Evolutionary conservation across 2,888 invertebrate species (phyloP).

Genomic region (Stomorhina lunata): DNA sequence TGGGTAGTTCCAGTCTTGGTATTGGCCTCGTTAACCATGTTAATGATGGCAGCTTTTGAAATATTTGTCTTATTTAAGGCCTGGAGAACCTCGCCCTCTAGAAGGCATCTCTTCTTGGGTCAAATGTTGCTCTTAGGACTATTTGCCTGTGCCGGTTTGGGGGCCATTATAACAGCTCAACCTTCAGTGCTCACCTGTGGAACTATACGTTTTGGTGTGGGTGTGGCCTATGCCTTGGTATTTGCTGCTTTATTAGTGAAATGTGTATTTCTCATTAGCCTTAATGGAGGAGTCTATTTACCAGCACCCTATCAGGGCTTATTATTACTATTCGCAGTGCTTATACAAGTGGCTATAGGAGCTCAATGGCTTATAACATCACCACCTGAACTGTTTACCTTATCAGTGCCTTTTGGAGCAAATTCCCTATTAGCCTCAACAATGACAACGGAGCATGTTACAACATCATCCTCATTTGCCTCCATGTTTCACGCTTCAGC

Average conservation of each 20-base stretch:
- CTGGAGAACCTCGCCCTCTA: constrained; percentile 89
- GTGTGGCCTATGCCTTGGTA: constrained; percentile 90
- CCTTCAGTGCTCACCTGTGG: constrained; percentile 91
- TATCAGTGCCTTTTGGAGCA: constrained; percentile 78
- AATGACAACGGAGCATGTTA: constrained; percentile 68
- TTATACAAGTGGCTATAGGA: constrained; percentile 92
- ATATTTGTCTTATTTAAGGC: constrained; percentile 93
- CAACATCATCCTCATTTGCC: constrained; percentile 72
- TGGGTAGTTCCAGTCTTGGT: constrained; percentile 96
- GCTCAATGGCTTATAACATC: constrained; percentile 91
- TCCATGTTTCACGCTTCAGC: constrained; percentile 61
- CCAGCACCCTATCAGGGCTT: constrained; percentile 96
- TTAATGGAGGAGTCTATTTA: constrained; percentile 94
- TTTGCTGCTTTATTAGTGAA: constrained; percentile 96
- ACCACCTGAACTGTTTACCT: constrained; percentile 84
- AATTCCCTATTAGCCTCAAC: constrained; percentile 72
- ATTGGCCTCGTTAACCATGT: constrained; percentile 90
- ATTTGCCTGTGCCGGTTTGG: constrained; percentile 89
- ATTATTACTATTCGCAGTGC: constrained; percentile 92
- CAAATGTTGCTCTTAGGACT: constrained; percentile 92
- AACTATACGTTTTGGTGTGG: constrained; percentile 89
- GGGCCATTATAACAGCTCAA: constrained; percentile 88
- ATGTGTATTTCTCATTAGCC: constrained; percentile 94
- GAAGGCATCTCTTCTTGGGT: constrained; percentile 91
- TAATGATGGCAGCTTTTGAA: constrained; percentile 92